Evolutionary conservation across 2,888 invertebrate species (phyloP).

Genomic region (Eupithecia insigniata): DNA sequence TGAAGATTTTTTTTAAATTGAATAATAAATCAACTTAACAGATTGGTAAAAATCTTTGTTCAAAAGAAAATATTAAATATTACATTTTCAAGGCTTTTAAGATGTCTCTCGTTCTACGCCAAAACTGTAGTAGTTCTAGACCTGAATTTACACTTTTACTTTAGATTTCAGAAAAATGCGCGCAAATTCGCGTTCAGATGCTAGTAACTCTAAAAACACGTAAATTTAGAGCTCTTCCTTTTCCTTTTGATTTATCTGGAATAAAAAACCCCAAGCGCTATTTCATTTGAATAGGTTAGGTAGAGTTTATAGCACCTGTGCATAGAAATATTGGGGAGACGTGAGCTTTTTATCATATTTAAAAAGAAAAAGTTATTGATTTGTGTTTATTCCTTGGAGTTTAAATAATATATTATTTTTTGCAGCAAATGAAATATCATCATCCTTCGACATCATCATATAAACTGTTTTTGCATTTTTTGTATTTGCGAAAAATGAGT

Average conservation of each 20-base stretch:
- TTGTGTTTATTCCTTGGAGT: background rate
- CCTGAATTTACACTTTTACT: background rate
- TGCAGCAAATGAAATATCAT: background rate
- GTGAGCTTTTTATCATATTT: constrained; percentile 25
- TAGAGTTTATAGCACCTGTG: constrained; percentile 35
- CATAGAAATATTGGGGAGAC: constrained; percentile 37
- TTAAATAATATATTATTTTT: background rate
- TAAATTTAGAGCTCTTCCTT: background rate
- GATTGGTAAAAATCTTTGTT: background rate
- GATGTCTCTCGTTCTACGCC: too few relatives aligned
- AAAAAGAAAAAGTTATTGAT: background rate
- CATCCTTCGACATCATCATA: too few relatives aligned
- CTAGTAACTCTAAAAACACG: background rate
- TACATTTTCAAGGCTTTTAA: too few relatives aligned
- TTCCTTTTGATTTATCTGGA: constrained; percentile 1
- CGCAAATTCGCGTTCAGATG: background rate
- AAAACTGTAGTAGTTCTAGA: background rate
- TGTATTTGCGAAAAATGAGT: too few relatives aligned
- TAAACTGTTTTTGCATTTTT: too few relatives aligned
- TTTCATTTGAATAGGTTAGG: constrained; percentile 35
- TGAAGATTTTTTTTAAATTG: background rate
- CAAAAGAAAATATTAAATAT: background rate
- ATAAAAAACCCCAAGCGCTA: constrained; percentile 15
- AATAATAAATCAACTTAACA: too few relatives aligned
- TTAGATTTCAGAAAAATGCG: background rate